Base-by-base conservation (phyloP, 1,140 invertebrate genomes). In the Metopolophium dirhodum region DNA sequence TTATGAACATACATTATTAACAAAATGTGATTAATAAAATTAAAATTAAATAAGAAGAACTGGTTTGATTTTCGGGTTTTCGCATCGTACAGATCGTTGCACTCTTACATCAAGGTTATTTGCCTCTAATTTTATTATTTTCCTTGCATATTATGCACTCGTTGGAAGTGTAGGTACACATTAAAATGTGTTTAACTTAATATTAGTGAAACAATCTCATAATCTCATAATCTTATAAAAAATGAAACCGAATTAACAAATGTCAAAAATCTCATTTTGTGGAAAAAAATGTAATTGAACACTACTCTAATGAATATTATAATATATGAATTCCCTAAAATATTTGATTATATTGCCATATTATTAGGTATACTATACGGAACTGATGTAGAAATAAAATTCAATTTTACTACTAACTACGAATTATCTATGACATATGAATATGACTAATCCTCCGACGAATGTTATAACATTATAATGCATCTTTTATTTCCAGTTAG, bases 61-160 rank as follows among this genome's bases (percentile, higher is more conserved):
- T 57, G 82, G 91, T 93, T 93, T 93, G 91, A 93, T 93, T 93
- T 93, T 93, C 49, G 47, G 35, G 91, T 85, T 85, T 85, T 85
- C 26, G 91, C 91, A 82, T n/a, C 49, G 7, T 51, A 8, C 35
- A 93, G 91, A 93, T 93, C 91, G 26, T 93, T 93, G 91, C 91
- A 93, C 91, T 83, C 82, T 35, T 86, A 41, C 23, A 85, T 41
- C 91, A 85, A 93, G 91, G 91, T 85, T 85, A 86, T 51, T 82
- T 82, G 77, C 41, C 45, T 83, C 45, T 26, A 82, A 37, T 90
- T 61, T 61, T 41, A 57, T 57, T 26, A 51, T 54, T 88, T 87
- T 47, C 41, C 30, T 87, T 49, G 47, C 41, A 51, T 51, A 88
- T 54, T 22, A 23, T 41, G 35, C 54, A 41, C 23, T 41, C 23